Percentiles rank a stretch among this genome's conserved stretches.
phyloP scores from a whole-genome alignment of 1,140 invertebrate species.

The Caerostris extrusa region DNA sequence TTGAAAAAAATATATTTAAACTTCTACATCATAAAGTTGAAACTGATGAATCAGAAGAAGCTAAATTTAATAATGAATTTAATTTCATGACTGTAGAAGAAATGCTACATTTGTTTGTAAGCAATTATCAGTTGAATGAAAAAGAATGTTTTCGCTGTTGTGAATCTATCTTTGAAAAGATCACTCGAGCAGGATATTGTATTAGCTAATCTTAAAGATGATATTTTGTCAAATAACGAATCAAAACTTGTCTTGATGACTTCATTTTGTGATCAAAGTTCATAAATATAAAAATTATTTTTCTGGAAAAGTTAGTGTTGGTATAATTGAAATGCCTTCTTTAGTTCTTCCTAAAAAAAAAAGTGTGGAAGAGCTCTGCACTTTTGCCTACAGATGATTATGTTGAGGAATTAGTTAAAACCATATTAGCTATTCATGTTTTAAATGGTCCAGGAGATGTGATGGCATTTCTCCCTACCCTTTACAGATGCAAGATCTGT shows the following conservation, averaged over 20 bases:
- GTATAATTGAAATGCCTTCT: background rate
- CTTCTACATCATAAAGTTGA: background rate
- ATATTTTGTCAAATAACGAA: conserved; percentile 1
- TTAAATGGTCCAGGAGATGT: conserved; percentile 64
- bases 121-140: background rate
- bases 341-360: conserved; percentile 44
- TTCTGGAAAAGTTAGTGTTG: background rate
- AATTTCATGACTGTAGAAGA: conserved; percentile 43
- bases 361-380: conserved; percentile 55
- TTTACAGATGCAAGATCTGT: conserved; percentile 14
- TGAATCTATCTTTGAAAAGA: conserved; percentile 53
- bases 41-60: background rate
- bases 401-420: conserved; percentile 55
- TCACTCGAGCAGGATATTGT: conserved; percentile 38
- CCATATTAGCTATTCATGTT: conserved; percentile 58
- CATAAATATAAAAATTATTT: conserved; percentile 61
- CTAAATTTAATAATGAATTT: conserved; percentile 2
- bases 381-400: conserved; percentile 59
- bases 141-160: conserved; percentile 43
- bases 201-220: conserved; percentile 24
- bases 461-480: conserved; percentile 48
- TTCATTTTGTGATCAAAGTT: background rate
- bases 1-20: conserved; percentile 37
- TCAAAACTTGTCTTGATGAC: conserved; percentile 42
- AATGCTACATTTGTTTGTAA: background rate